A percentile compares a stretch with the other conserved stretches of the same genome.
Evolutionary conservation across 2,113 vertebrate genomes (phyloP).

Genomic region (Narcine bancroftii): DNA sequence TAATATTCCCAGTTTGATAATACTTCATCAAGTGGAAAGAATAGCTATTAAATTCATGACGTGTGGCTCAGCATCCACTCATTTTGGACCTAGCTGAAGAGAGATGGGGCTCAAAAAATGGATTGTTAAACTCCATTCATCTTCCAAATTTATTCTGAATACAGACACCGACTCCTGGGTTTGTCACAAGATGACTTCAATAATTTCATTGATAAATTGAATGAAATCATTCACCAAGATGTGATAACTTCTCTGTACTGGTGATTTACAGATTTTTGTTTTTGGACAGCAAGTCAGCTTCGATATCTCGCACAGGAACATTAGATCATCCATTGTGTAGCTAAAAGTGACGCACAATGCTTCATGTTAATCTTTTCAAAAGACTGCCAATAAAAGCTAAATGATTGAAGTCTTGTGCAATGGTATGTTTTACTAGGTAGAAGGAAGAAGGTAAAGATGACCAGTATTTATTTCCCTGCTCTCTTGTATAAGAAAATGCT

Average conservation of each 20-base stretch:
- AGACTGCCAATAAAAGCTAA: neutral
- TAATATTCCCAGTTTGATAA: neutral
- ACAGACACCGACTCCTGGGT: neutral
- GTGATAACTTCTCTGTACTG: neutral
- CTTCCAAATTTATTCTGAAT: neutral
- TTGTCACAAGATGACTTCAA: neutral
- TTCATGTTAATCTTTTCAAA: neutral
- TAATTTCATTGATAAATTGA: neutral
- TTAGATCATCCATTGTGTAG: neutral
- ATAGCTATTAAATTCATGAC: neutral
- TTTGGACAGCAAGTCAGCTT: neutral
- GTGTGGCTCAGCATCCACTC: neutral
- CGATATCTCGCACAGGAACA: neutral
- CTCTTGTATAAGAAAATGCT: neutral
- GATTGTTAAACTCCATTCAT: neutral
- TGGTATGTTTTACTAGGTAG: too few relatives aligned
- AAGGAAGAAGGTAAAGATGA: neutral
- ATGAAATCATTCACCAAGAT: neutral
- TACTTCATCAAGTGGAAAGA: neutral
- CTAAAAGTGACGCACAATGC: neutral
- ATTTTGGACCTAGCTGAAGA: neutral
- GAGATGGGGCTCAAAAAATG: neutral
- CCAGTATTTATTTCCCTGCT: neutral
- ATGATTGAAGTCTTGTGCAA: neutral
- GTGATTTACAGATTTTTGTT: slow-evolving; percentile 8